Base-by-base conservation (phyloP, 2,888 invertebrate species). In the Limenitis camilla region DNA sequence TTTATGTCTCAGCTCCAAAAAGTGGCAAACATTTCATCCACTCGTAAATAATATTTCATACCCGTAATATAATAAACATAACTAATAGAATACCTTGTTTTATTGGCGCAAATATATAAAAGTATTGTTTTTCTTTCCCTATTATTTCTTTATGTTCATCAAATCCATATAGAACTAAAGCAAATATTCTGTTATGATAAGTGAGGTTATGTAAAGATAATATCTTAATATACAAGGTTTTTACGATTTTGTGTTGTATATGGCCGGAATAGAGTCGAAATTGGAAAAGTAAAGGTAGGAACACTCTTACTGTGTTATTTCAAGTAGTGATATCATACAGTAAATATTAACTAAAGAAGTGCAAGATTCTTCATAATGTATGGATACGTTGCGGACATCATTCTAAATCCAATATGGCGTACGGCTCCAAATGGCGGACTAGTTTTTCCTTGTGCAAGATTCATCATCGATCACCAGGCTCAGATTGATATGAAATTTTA, bases 171-270 rank as follows among this genome's bases (percentile, higher is more conserved):
- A 52, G 27, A 40, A 35, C 38, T 32, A n/a, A 46, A 43, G 43
- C 50, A 50, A 53, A 56, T 53, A 48, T 51, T 49, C 50, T 40
- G 47, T 56, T 53, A 56, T 48, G 56, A 56, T 56, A 56, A 53
- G 47, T 52, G 46, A 49, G 45, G 50, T 56, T 53, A 56, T 56
- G 50, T 51, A 38, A 53, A 53, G 56, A 56, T 56, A 53, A 56
- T 56, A 51, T 48, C 44, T 48, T 43, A 47, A 31, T 33, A 43
- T 30, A 7, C 50, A 43, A 49, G 40, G 50, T 40, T 47, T 50
- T 52, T 35, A 36, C 44, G 30, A 19, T 19, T 19, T 19, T 19
- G 19, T 19, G 19, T 19, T 19, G 19, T 19, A 19, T 19, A 19
- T 19, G 1, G 19, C 1, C 19, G 19, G 3, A 19, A 19, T 19